Conservation (phyloP, 2,888 invertebrate species). For the Tholera decimalis region DNA sequence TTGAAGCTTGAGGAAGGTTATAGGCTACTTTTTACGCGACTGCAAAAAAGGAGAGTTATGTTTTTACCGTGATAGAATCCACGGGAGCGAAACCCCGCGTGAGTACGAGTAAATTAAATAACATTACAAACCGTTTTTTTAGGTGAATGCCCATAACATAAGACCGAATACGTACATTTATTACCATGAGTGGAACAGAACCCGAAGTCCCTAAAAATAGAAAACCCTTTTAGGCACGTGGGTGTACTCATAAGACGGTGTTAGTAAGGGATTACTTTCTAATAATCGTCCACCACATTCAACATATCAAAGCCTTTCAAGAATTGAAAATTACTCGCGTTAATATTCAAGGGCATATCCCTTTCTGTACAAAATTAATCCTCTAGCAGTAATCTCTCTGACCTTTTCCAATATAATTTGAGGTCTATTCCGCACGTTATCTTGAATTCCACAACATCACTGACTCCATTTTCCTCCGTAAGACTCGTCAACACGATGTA, state of each 20-base stretch:
- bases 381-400: neutral
- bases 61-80: too few relatives aligned
- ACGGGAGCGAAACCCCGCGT: too few relatives aligned
- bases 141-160: slow-evolving; percentile 11
- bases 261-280: slow-evolving; percentile 25
- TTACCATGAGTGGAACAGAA: neutral
- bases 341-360: neutral
- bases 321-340: slow-evolving; percentile 1
- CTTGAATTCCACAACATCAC: neutral
- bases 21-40: too few relatives aligned
- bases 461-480: neutral
- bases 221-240: slow-evolving; percentile 13
- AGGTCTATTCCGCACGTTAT: neutral
- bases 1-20: too few relatives aligned
- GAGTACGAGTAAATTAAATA: too few relatives aligned
- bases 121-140: slow-evolving; percentile 17
- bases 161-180: slow-evolving; percentile 21
- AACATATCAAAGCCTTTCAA: neutral
- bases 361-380: neutral
- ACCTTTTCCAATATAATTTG: neutral
- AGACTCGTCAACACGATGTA: neutral
- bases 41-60: too few relatives aligned
- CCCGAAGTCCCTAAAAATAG: slow-evolving; percentile 30
- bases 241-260: slow-evolving; percentile 14
- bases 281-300: neutral